These are phyloP conservation scores for Anticlea derivata DNA, from an alignment of 2,888 invertebrate species.

Conservation along the genomic window DNA sequence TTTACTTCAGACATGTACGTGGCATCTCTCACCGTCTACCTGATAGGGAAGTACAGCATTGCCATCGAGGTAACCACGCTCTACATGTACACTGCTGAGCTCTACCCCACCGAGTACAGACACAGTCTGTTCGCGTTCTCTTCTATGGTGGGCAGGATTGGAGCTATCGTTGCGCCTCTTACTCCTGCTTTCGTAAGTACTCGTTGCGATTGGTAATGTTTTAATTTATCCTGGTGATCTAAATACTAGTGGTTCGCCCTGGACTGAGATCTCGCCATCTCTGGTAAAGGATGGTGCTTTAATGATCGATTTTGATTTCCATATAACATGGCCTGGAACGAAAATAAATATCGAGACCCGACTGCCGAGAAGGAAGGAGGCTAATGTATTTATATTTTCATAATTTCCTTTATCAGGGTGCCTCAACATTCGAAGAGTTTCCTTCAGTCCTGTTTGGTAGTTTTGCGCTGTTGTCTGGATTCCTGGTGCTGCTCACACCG, in stretches of 20 bases:
- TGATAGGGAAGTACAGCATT: constrained; percentile 85
- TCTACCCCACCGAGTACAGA: constrained; percentile 86
- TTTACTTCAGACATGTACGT: constrained; percentile 39
- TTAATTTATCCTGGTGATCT: no score
- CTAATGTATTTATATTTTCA: not conserved
- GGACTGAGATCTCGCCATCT: no score
- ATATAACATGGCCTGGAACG: no score
- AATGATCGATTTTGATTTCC: no score
- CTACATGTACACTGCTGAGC: constrained; percentile 86
- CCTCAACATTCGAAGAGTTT: constrained; percentile 58
- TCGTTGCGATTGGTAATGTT: no score
- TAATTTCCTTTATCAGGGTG: constrained; percentile 49
- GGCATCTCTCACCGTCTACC: constrained; percentile 71
- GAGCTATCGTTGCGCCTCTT: constrained; percentile 87
- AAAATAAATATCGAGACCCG: no score
- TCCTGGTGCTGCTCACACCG: constrained; percentile 79
- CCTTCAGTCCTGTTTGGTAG: constrained; percentile 82
- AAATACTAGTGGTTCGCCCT: no score
- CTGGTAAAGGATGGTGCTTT: no score
- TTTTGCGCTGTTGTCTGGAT: constrained; percentile 77
- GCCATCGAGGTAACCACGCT: constrained; percentile 84
- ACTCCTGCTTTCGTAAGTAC: constrained; percentile 84
- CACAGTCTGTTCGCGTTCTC: constrained; percentile 86
- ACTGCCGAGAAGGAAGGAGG: no score
- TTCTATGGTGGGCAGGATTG: constrained; percentile 87